phyloP scores from a whole-genome alignment of 2,888 invertebrate species.

The Calameuta filiformis region DNA sequence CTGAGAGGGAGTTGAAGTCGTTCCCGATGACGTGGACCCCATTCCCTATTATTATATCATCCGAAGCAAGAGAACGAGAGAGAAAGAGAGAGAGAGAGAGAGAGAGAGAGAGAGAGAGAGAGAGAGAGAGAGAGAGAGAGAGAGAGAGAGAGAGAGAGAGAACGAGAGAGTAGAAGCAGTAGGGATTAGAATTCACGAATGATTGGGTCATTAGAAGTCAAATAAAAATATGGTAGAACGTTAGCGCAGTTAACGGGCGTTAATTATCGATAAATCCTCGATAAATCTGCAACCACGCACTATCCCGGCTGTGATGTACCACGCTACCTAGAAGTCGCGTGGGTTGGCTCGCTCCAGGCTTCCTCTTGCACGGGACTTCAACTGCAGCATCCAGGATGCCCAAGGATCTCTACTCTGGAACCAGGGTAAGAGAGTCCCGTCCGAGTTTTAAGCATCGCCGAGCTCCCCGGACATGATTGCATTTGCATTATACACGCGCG shows the following conservation, averaged over 20 bases:
- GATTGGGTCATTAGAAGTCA: not conserved
- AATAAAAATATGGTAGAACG: not conserved
- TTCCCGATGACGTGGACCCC: not conserved
- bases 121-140: too few species aligned
- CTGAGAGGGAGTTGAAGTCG: not conserved
- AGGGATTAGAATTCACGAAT: not conserved
- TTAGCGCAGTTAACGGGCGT: not conserved
- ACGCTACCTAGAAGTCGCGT: not conserved
- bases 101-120: too few species aligned
- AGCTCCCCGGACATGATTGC: conserved; percentile 57
- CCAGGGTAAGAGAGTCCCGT: conserved; percentile 2
- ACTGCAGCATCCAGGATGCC: not conserved
- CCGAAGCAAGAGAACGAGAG: not conserved
- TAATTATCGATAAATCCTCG: not conserved
- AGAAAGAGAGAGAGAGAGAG: too few species aligned
- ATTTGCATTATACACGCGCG: conserved; percentile 65
- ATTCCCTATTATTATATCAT: not conserved
- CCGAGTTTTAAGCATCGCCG: conserved; percentile 21
- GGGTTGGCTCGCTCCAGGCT: not conserved
- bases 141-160: too few species aligned
- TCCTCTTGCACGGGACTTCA: not conserved
- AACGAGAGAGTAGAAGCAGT: not conserved
- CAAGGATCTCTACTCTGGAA: not conserved
- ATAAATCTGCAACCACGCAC: not conserved
- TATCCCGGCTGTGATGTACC: not conserved